Conservation (phyloP, 2,888 invertebrate genomes). For the Teleogryllus oceanicus region DNA sequence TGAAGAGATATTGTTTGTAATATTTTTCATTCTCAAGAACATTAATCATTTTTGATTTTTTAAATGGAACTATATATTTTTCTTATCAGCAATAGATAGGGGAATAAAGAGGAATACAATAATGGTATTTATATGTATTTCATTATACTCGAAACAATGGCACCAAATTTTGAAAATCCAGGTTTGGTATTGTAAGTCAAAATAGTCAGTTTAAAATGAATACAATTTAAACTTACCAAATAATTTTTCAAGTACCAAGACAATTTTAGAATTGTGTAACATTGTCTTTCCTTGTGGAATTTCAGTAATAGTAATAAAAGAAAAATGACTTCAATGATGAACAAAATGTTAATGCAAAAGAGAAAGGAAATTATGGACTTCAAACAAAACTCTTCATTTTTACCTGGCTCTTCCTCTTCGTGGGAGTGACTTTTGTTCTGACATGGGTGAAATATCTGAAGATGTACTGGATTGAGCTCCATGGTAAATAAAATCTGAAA, state of each 20-base stretch:
- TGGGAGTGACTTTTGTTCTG: slow-evolving; percentile 71
- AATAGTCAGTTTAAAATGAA: too few relatives aligned
- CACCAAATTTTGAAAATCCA: too few relatives aligned
- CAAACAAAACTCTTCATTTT: slow-evolving; percentile 35
- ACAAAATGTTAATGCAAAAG: background rate
- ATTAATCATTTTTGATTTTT: too few relatives aligned
- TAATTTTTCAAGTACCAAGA: background rate
- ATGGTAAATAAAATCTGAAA: slow-evolving; percentile 67
- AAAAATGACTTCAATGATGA: background rate
- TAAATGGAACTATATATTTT: too few relatives aligned
- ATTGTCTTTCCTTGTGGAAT: background rate
- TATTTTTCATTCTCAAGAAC: too few relatives aligned
- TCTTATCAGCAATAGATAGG: too few relatives aligned
- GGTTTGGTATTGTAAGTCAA: too few relatives aligned
- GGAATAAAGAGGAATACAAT: too few relatives aligned
- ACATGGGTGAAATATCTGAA: slow-evolving; percentile 73
- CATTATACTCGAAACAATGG: too few relatives aligned
- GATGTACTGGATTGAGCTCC: slow-evolving; percentile 73
- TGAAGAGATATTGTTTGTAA: too few relatives aligned
- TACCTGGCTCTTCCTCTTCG: slow-evolving; percentile 69
- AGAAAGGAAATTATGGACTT: background rate
- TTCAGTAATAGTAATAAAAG: background rate
- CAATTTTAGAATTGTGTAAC: background rate
- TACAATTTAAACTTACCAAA: background rate
- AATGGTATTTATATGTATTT: too few relatives aligned